Conservation (phyloP, 2,888 invertebrate genomes). For the Cephus sareptanus region DNA sequence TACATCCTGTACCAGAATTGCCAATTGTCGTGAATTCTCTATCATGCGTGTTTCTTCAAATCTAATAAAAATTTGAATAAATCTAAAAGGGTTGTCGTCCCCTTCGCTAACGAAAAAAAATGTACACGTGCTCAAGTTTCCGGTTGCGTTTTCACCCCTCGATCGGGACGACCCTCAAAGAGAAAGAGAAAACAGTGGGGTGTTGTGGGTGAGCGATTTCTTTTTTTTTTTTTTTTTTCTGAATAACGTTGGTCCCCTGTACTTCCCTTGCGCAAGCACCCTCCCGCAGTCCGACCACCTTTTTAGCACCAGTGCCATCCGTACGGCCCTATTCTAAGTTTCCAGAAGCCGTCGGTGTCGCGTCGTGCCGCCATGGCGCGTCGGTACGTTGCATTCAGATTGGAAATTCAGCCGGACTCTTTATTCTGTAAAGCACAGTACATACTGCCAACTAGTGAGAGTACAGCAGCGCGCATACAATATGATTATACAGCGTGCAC, state of each 20-base stretch:
- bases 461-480: constrained; percentile 34
- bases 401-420: constrained; percentile 15
- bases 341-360: background rate
- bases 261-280: background rate
- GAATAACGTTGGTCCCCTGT: background rate
- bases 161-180: too few species aligned
- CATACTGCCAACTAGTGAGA: background rate
- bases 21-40: too few species aligned
- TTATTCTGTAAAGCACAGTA: constrained; percentile 16
- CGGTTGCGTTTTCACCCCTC: too few species aligned
- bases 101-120: too few species aligned
- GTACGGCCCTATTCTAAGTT: background rate
- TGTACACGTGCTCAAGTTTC: too few species aligned
- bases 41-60: too few species aligned
- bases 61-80: too few species aligned
- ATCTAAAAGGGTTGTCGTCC: too few species aligned
- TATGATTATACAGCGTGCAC: constrained; percentile 55
- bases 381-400: background rate
- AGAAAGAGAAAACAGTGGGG: too few species aligned
- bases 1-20: too few species aligned
- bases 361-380: background rate
- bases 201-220: background rate
- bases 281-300: background rate
- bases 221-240: background rate
- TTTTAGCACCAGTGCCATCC: background rate